Base-by-base conservation (phyloP, 1,140 invertebrate species). In the Oscheius sp. region DNA sequence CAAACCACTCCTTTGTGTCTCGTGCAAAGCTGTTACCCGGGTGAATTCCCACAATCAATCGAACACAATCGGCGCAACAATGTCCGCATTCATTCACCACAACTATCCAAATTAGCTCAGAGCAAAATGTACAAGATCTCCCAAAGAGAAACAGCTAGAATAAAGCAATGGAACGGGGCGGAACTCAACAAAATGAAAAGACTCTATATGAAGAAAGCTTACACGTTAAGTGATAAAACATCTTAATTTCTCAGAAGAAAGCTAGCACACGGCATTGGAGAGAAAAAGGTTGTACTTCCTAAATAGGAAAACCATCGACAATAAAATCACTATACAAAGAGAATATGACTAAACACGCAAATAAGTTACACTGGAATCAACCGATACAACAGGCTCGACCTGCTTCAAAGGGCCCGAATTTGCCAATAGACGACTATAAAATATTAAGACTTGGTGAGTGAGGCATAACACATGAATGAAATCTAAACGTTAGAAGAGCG, bases 331-430 rank as follows among this genome's bases (percentile, higher is more conserved):
- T 13, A 26, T 20, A 7, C 49, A 55, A 7, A 55, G 49, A 55
- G 7, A 55, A 4, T 23, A 55, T 55, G 15, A 23, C 28, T 23
- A 55, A 55, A 26, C 7, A 13, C 28, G 49, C 23, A 55, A 55
- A 55, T 55, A 55, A 55, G 49, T 55, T 55, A 55, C n/a, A 42
- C n/a, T 55, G 49, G 49, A 55, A 23, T 55, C n/a, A n/a, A n/a
- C n/a, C 28, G 49, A 23, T 13, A 13, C 23, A 55, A 55, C 7
- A 55, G 49, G 49, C 15, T 20, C 15, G 49, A 55, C 49, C 49
- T 55, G 49, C 49, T 55, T 55, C 28, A 55, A 55, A 55, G 49
- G 23, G 49, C 49, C 49, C 49, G 49, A 23, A 55, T n/a, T n/a
- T n/a, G n/a, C n/a, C n/a, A n/a, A n/a, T n/a, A n/a, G n/a, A n/a